Evolutionary conservation across 2,113 vertebrate species (phyloP).

Genomic region (Petrocephalus microphthalmus): DNA sequence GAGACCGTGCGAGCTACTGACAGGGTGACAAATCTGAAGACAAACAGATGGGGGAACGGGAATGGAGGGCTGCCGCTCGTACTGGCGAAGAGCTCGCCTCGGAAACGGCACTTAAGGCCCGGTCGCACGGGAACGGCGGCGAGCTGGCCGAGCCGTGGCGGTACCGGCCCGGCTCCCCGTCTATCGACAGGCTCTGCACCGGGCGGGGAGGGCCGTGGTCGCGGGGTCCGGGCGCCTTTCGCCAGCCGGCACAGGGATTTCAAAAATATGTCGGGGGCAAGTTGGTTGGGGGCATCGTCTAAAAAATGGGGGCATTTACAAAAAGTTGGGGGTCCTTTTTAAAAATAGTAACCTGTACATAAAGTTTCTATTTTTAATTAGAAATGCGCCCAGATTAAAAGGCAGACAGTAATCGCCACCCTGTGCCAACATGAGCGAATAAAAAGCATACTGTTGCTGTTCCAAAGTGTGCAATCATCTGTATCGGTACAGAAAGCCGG

Average conservation of each 20-base stretch:
- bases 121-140: constrained; percentile 26
- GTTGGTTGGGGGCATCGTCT: too few species aligned
- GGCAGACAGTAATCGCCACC: not conserved
- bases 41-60: constrained; percentile 47
- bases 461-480: not conserved
- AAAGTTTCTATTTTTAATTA: not conserved
- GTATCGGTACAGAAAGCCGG: not conserved
- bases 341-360: not conserved
- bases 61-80: constrained; percentile 23
- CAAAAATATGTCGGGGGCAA: not conserved
- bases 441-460: not conserved
- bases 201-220: constrained; percentile 21
- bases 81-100: constrained; percentile 1
- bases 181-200: constrained; percentile 25
- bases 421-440: not conserved
- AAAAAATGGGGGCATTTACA: not conserved
- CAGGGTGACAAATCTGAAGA: constrained; percentile 45
- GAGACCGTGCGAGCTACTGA: constrained; percentile 38
- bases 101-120: constrained; percentile 24
- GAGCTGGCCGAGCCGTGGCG: constrained; percentile 26
- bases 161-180: constrained; percentile 27
- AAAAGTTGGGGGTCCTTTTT: not conserved
- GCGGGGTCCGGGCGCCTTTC: not conserved
- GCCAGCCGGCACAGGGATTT: not conserved
- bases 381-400: not conserved